Conservation (phyloP, 2,113 vertebrate species). For the Ursus arctos region DNA sequence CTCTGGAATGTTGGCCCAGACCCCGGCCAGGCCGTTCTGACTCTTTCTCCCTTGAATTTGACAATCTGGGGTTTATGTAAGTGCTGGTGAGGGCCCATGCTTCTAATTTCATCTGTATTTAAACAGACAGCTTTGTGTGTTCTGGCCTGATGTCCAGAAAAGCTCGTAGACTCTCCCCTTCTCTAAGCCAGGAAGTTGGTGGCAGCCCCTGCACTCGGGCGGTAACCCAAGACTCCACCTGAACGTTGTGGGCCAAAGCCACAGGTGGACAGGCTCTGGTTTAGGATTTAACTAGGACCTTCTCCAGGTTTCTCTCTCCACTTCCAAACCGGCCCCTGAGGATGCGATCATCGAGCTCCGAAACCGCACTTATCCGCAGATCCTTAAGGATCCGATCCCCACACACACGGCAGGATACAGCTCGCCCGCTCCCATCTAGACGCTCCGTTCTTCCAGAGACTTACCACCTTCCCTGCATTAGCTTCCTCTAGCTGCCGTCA, state of each 20-base stretch:
- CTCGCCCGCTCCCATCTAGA: not conserved
- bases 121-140: not conserved
- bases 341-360: not conserved
- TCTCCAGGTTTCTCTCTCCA: not conserved
- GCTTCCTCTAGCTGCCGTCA: not conserved
- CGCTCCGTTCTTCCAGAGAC: not conserved
- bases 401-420: not conserved
- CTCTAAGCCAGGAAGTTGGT: not conserved
- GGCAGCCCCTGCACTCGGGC: not conserved
- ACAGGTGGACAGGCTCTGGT: too few species aligned
- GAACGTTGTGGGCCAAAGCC: not conserved
- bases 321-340: not conserved
- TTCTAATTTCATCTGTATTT: not conserved
- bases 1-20: not conserved
- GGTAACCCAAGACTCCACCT: not conserved
- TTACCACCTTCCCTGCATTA: fast-evolving
- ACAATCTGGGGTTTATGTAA: not conserved
- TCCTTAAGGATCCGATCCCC: not conserved
- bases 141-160: not conserved
- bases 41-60: not conserved
- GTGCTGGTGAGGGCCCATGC: fast-evolving
- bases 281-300: not conserved
- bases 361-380: not conserved
- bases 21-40: not conserved
- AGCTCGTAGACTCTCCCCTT: not conserved